phyloP scores from a whole-genome alignment of 2,113 vertebrate genomes.

The Pyxicephalus adspersus region DNA sequence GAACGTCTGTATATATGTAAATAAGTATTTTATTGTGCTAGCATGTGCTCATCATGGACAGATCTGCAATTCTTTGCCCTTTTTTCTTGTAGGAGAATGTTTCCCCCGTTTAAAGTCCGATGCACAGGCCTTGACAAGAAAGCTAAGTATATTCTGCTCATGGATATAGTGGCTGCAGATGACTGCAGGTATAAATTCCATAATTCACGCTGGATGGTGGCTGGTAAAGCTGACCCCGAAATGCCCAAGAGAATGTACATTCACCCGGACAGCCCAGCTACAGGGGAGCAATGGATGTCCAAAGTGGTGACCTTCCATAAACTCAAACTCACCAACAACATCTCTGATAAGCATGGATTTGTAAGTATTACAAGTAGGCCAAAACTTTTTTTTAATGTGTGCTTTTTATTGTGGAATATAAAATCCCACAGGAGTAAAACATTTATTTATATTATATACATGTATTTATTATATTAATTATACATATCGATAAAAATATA shows the following conservation, averaged over 20 bases:
- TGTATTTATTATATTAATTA: neutral
- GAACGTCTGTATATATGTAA: neutral
- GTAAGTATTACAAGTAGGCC: conserved; percentile 79
- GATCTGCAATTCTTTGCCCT: neutral
- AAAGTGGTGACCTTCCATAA: conserved; percentile 99
- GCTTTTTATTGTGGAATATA: too few relatives aligned
- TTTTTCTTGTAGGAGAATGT: conserved; percentile 86
- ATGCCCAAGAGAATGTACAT: conserved; percentile 99
- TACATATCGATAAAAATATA: neutral
- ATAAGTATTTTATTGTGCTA: neutral
- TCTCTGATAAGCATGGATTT: conserved; percentile 99
- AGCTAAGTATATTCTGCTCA: conserved; percentile 97
- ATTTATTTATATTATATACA: too few relatives aligned
- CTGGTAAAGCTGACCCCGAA: conserved; percentile 97
- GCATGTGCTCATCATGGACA: neutral
- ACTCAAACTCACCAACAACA: conserved; percentile 98
- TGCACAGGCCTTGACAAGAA: conserved; percentile 98
- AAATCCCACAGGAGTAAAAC: too few relatives aligned
- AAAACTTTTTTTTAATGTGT: neutral
- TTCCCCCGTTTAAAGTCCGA: conserved; percentile 98
- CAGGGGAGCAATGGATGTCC: conserved; percentile 99
- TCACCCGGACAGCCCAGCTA: conserved; percentile 97
- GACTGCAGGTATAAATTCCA: conserved; percentile 99
- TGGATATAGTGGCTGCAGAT: conserved; percentile 98
- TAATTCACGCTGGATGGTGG: conserved; percentile 99